Conservation (phyloP, 2,113 vertebrate species). For the Elephas maximus region DNA sequence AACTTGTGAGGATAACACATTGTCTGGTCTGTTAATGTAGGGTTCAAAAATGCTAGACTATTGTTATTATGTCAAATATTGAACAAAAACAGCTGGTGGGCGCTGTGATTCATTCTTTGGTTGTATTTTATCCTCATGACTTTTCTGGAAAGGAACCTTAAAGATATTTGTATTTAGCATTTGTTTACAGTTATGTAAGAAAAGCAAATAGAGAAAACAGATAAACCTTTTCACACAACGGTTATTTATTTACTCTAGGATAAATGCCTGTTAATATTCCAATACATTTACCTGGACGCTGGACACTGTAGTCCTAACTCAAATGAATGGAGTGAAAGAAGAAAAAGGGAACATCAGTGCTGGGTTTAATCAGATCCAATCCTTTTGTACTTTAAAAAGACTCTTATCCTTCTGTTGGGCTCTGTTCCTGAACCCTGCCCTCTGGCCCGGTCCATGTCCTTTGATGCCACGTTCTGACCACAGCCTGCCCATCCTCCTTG, state of each 20-base stretch:
- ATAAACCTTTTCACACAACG: not conserved
- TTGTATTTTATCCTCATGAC: not conserved
- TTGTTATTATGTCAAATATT: not conserved
- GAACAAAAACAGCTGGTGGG: not conserved
- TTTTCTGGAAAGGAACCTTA: not conserved
- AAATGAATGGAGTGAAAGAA: not conserved
- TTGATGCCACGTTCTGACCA: too few species aligned
- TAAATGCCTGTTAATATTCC: conserved; percentile 7
- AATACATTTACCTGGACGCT: not conserved
- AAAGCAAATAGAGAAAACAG: not conserved
- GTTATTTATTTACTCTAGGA: not conserved
- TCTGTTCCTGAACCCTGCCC: not conserved
- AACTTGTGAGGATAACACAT: not conserved
- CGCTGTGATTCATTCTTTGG: not conserved
- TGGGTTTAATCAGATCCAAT: not conserved
- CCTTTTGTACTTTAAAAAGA: not conserved
- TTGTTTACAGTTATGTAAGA: not conserved
- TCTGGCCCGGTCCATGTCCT: not conserved
- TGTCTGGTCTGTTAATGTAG: not conserved
- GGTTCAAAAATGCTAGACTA: not conserved
- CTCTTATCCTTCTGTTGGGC: not conserved
- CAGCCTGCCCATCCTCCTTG: too few species aligned
- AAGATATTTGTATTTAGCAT: not conserved
- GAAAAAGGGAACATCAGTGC: not conserved
- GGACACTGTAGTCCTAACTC: not conserved